These are phyloP conservation scores for Sturnira hondurensis DNA, from an alignment of 2,113 vertebrate species.

Conservation along the genomic window DNA sequence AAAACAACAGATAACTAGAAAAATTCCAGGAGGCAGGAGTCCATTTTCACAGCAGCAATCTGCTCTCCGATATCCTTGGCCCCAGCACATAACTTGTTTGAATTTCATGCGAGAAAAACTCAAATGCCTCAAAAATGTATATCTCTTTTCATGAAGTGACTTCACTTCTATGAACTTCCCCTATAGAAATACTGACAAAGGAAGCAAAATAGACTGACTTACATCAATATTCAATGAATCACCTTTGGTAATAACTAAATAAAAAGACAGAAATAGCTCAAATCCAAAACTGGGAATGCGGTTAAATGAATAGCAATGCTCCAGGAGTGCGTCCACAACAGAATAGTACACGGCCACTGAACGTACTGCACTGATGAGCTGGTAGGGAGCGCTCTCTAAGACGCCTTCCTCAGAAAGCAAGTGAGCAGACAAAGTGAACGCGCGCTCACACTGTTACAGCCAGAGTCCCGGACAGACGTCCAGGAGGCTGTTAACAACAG, in stretches of 20 bases:
- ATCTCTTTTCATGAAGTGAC: not conserved
- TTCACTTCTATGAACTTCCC: not conserved
- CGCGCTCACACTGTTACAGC: fast-evolving
- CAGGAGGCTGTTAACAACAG: not conserved
- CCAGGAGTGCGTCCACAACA: not conserved
- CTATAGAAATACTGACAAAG: not conserved
- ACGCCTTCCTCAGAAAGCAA: not conserved
- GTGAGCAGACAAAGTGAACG: not conserved
- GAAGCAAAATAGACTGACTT: not conserved
- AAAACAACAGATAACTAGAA: not conserved
- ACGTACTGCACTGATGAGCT: not conserved
- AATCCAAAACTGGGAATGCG: not conserved
- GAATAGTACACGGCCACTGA: not conserved
- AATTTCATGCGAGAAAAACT: slow-evolving; percentile 16
- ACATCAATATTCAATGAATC: not conserved
- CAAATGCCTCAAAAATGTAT: not conserved
- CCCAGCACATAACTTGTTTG: not conserved
- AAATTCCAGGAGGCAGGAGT: not conserved
- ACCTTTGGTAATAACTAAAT: not conserved
- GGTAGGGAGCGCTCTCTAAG: not conserved
- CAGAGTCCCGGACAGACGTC: not conserved
- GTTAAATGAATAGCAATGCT: slow-evolving; percentile 16
- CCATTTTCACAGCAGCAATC: not conserved
- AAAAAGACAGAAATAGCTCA: not conserved
- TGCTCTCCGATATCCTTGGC: not conserved